Evolutionary conservation across 2,888 invertebrate genomes (phyloP).

Genomic region (Campaea margaritaria): DNA sequence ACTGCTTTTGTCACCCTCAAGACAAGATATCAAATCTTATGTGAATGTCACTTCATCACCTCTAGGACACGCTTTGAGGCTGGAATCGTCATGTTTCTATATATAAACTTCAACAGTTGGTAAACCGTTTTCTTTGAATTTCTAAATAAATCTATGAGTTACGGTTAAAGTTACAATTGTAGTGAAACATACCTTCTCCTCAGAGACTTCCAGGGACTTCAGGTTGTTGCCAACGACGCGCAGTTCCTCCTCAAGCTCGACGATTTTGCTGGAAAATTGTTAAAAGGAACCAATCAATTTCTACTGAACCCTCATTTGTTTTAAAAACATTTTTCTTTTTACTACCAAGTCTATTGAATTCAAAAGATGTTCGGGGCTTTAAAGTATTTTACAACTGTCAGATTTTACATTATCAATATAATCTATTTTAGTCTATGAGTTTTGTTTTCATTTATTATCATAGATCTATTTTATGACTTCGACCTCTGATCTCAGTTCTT

Average conservation of each 20-base stretch:
- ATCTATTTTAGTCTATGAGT: neutral
- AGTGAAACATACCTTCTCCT: constrained; percentile 95
- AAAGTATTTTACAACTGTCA: too few relatives aligned
- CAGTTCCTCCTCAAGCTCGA: constrained; percentile 99
- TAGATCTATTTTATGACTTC: neutral
- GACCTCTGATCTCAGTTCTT: neutral
- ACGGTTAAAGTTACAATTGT: neutral
- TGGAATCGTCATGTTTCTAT: neutral
- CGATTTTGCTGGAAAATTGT: constrained; percentile 94
- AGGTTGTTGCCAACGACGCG: constrained; percentile 99
- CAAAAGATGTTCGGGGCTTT: too few relatives aligned
- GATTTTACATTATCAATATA: neutral
- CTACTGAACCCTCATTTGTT: constrained; percentile 49
- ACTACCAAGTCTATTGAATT: neutral
- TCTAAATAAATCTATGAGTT: neutral
- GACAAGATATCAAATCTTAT: too few relatives aligned
- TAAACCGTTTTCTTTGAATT: neutral
- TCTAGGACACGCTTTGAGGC: neutral
- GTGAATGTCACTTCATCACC: constrained; percentile 1
- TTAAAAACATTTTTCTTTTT: neutral
- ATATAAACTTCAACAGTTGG: too few relatives aligned
- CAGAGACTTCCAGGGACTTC: constrained; percentile 99
- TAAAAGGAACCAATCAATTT: constrained; percentile 65
- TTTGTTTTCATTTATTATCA: neutral
- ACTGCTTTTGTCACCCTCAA: too few relatives aligned